Conservation (phyloP, 2,888 invertebrate genomes). For the Microdon myrmicae region DNA sequence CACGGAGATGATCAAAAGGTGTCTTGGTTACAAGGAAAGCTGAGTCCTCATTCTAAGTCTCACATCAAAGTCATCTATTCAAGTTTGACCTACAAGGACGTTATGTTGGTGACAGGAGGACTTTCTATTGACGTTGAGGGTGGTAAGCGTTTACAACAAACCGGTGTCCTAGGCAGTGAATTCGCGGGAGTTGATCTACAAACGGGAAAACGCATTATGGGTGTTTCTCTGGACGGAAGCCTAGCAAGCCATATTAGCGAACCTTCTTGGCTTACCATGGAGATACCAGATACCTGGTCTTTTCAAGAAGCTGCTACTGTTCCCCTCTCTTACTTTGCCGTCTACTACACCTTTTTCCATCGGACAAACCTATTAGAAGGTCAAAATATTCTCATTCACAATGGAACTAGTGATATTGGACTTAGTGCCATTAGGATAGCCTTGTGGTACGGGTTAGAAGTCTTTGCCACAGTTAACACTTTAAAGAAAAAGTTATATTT, state of each 20-base stretch:
- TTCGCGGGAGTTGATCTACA: constrained; percentile 69
- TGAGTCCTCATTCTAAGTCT: constrained; percentile 69
- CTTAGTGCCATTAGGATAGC: constrained; percentile 80
- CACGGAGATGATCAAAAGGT: constrained; percentile 86
- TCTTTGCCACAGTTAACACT: constrained; percentile 78
- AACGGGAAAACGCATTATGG: constrained; percentile 73
- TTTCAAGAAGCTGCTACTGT: constrained; percentile 81
- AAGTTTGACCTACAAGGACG: constrained; percentile 88
- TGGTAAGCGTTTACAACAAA: constrained; percentile 71
- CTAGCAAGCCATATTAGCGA: constrained; percentile 66
- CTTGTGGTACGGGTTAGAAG: constrained; percentile 72
- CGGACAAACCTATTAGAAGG: constrained; percentile 61
- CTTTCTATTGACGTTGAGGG: constrained; percentile 82
- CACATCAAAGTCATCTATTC: constrained; percentile 70
- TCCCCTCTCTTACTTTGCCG: constrained; percentile 80
- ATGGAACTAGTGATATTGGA: constrained; percentile 80
- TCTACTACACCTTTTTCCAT: constrained; percentile 69
- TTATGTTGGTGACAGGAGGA: constrained; percentile 91
- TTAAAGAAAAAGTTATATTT: constrained; percentile 74
- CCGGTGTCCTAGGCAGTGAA: constrained; percentile 75
- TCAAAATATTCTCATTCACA: constrained; percentile 69
- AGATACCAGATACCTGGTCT: constrained; percentile 77
- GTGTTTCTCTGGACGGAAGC: constrained; percentile 67
- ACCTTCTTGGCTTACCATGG: constrained; percentile 68
- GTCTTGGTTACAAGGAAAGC: constrained; percentile 78